Percentiles rank a stretch among this genome's conserved stretches.
phyloP scores from a whole-genome alignment of 2,888 invertebrate genomes.

The Leucophenga maculata region DNA sequence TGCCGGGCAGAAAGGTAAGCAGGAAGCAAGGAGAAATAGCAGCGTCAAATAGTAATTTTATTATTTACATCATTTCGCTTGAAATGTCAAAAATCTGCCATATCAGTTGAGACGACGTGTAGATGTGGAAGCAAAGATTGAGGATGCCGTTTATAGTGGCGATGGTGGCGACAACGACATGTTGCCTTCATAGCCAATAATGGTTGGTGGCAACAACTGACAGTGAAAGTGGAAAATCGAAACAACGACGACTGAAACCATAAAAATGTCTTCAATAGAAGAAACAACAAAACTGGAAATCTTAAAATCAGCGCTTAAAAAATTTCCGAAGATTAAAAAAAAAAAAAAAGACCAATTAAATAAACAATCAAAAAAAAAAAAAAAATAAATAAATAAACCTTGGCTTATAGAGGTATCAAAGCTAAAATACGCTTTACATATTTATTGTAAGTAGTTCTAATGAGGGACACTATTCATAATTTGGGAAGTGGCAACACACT shows the following conservation, averaged over 20 bases:
- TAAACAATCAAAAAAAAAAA: neutral
- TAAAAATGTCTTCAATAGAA: slow-evolving; percentile 36
- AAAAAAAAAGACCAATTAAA: slow-evolving; percentile 12
- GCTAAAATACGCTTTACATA: too few species aligned
- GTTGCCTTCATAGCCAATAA: too few species aligned
- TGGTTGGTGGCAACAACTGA: neutral
- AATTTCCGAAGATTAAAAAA: too few species aligned
- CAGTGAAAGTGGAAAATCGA: neutral
- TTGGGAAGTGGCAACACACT: too few species aligned
- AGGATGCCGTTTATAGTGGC: neutral
- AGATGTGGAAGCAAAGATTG: neutral
- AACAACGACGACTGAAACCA: slow-evolving; percentile 37
- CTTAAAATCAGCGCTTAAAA: slow-evolving; percentile 1
- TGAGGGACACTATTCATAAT: too few species aligned
- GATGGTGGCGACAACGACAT: neutral
- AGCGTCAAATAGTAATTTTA: neutral
- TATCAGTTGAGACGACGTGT: neutral
- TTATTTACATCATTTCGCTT: neutral
- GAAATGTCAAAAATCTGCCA: neutral
- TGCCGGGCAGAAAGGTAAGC: neutral
- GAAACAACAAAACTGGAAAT: neutral
- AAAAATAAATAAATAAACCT: neutral
- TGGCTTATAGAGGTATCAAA: too few species aligned
- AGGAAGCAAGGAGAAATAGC: neutral
- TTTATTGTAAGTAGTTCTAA: too few species aligned